Evolutionary conservation across 1,140 invertebrate species (phyloP), one percentile per base, ranked within the genome.

Genomic region (Papilio polytes): DNA sequence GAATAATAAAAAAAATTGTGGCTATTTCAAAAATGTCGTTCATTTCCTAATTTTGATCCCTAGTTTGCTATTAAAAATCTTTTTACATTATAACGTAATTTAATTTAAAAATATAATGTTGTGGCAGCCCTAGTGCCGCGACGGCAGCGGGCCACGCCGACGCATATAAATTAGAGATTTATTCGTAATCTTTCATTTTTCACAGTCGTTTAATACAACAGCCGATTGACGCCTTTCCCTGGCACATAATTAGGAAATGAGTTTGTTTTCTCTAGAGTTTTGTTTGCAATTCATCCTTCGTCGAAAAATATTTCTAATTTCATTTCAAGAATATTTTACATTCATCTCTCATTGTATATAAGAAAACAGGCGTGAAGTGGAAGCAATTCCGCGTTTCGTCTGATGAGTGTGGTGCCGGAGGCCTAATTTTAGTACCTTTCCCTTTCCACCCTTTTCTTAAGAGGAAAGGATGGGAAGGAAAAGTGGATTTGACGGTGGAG

Each of bases 141-240:
- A 46, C 48, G 80, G 73, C 80, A 72, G 82, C 86, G 80, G 87
- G 88, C 90, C 90, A 92, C 90, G 90, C 89, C 91, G 74, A 82
- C 91, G 92, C 92, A 93, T 94, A 93, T 93, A 94, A 94, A 94
- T 94, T 94, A 93, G 89, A 88, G 92, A 94, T 94, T 94, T 92
- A 88, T 87, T 91, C 89, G 88, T 90, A 89, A 92, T 92, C 89
- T 91, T 90, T 92, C 92, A 94, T 94, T 94, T 94, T 94, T 94
- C 92, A 93, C 86, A 89, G 85, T 85, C 84, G 84, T 88, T 84
- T 90, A 89, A 87, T 87, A 84, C 78, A 82, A 83, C 82, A 82
- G 81, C 80, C 85, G 89, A 91, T 90, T 92, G 91, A 91, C 87
- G 83, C 80, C 78, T 44, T 72, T 80, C 56, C 63, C 78, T 80